Base-by-base conservation (phyloP, 2,797 vertebrate species). In the Pelobates cultripes region DNA sequence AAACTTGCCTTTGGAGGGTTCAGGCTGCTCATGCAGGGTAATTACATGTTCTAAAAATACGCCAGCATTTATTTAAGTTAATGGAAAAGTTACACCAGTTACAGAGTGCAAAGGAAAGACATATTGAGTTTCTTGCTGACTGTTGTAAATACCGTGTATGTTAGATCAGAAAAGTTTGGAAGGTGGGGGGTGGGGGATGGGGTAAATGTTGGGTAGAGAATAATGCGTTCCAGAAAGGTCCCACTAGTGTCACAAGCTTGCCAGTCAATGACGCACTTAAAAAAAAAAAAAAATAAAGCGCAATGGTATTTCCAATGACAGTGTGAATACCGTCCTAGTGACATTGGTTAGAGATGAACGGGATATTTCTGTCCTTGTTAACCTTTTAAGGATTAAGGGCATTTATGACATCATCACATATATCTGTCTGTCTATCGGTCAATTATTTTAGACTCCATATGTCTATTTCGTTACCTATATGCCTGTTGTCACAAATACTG, bases 31-130 rank as follows among this genome's bases (percentile, higher is more conserved):
- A 91, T 89, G 84, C 86, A 87, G 90, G 83, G 86, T 88, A 91
- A 91, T 91, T 88, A 89, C 88, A 78, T 47, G 78, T 82, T 92
- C 94, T 96, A 94, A 95, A 95, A 94, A 94, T 94, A 95, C 81
- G 69, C 85, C 82, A 86, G 89, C 91, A 91, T 93, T 94, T 94
- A 91, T 92, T 92, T 91, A 90, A 89, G 87, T 85, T 88, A 89
- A 89, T 91, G 89, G 90, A 91, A 92, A 91, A 89, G 87, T 84
- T 85, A 85, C 28, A 89, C 86, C 84, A 87, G 88, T 81, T 79
- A 77, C 87, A 89, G 89, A 90, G 61, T 77, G 85, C 82, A 41
- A 53, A 85, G 88, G 90, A 85, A 76, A 74, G 81, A 86, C 42
- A 57, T 91, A 93, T 94, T 87, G 87, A 70, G 85, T 95, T 94